phyloP scores from a whole-genome alignment of 2,888 invertebrate species.

The Poecilobothrus nobilitatus region DNA sequence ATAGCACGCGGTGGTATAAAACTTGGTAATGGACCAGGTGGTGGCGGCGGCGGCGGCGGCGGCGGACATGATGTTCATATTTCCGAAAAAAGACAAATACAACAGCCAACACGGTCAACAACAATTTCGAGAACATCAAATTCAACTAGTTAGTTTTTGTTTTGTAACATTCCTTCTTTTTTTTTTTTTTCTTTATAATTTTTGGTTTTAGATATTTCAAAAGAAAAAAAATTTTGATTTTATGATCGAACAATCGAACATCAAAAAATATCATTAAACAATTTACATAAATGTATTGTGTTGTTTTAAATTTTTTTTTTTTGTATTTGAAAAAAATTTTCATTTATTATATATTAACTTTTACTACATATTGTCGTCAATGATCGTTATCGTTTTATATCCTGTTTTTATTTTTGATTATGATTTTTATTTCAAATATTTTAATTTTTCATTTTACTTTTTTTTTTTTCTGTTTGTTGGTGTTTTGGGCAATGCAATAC shows the following conservation, averaged over 20 bases:
- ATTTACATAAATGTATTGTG: slow-evolving; percentile 2
- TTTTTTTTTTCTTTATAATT: slow-evolving; percentile 1
- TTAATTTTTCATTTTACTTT: no score
- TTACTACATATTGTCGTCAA: no score
- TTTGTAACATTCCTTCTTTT: background rate
- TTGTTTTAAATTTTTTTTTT: background rate
- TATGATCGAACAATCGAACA: no score
- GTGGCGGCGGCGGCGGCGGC: slow-evolving; percentile 48
- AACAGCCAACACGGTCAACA: slow-evolving; percentile 30
- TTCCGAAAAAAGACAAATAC: slow-evolving; percentile 37
- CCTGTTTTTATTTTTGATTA: no score
- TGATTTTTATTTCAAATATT: no score
- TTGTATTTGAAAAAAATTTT: background rate
- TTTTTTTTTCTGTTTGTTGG: background rate
- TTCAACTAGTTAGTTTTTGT: slow-evolving; percentile 26
- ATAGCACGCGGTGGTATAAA: slow-evolving; percentile 76
- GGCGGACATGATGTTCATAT: slow-evolving; percentile 43
- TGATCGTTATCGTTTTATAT: no score
- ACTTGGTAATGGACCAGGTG: slow-evolving; percentile 61
- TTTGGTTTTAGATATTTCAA: background rate
- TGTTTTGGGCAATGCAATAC: background rate
- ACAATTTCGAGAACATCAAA: slow-evolving; percentile 22
- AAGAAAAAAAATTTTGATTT: slow-evolving; percentile 14
- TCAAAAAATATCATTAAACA: background rate
- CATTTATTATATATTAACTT: no score